Evolutionary conservation across 2,113 vertebrate genomes (phyloP), one percentile per base, ranked within the genome.

Genomic region (Erythrocebus patas): DNA sequence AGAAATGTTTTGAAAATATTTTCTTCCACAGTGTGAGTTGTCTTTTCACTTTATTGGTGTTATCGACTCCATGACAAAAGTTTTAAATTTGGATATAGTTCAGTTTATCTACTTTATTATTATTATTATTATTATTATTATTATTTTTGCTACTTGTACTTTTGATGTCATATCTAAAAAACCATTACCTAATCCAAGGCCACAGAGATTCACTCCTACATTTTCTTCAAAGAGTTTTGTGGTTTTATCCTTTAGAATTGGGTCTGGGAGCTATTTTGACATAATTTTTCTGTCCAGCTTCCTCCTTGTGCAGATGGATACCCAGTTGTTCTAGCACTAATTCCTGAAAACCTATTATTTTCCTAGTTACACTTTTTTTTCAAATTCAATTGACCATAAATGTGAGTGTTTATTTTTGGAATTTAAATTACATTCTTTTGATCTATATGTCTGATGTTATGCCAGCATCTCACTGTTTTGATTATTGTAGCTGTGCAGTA

Each of bases 371-470:
- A 18, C 11, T n/a, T 79, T 79, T 55, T 55, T 91, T 45, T 86
- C n/a, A 66, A 79, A 48, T 91, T 81, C 64, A 80, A 2, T 22
- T 66, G 43, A 23, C 52, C 32, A 0, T 73, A 38, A 75, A 73
- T 9, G 8, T 35, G n/a, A 89, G 17, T 78, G 30, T 48, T 93
- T 83, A 18, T 68, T 91, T 68, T 12, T 57, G 50, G 17, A 61
- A n/a, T 52, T 18, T 57, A 0, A 30, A 64, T 52, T 52, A n/a
- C 55, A 5, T 70, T 89, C 12, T 43, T 2, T 38, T 35, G 38
- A n/a, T 45, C 70, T 23, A 2, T 55, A 0, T 43, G 25, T 72
- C 3, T 61, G 1, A 22, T 4, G 4, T n/a, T 64, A n/a, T 17
- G 14, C 18, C 16, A 17, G 27, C 17, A n/a, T 11, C 20, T 11